Base-by-base conservation (phyloP, 2,113 vertebrate genomes). In the Caranx ignobilis region DNA sequence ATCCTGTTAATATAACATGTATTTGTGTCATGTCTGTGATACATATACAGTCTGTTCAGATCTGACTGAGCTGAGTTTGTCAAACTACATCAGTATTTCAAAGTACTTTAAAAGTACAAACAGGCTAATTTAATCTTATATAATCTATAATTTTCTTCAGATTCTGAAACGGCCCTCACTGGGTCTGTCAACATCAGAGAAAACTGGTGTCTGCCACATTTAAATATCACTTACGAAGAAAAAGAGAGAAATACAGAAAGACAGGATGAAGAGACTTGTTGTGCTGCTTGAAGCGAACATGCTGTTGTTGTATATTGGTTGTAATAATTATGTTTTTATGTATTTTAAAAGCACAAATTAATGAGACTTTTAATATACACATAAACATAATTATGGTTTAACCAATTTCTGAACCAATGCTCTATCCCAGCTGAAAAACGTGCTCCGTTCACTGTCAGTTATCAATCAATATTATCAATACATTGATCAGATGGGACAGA, bases 241-340 rank as follows among this genome's bases (percentile, higher is more conserved):
- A 91, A 84, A 90, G 77, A 91, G 86, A 91, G 72, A 89, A 66
- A 84, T 21, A 84, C 87, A 86, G 63, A 77, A 76, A 87, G 77
- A 87, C 26, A 26, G 26, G 77, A 72, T 56, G 74, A 37, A 84
- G 64, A 82, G 88, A 57, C 35, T 76, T 71, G 70, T 79, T 63
- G 81, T 72, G 48, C n/a, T 84, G 83, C 84, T 86, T 71, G 64
- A 87, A 91, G 85, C 91, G 79, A 89, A 37, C 93, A 92, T 92
- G 92, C 90, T 48, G 31, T 77, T 71, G 52, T 86, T 79, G 52
- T 57, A 74, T 67, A 76, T 43, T 90, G 71, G 65, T 81, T 71
- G 61, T 65, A 78, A 79, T 73, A 76, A 88, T 92, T 87, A 87
- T 91, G 88, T 92, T 91, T 91, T 75, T 60, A 88, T 89, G 88